Percentiles rank a stretch among this genome's conserved stretches.
phyloP scores from a whole-genome alignment of 2,888 invertebrate genomes.

The Serripes groenlandicus region DNA sequence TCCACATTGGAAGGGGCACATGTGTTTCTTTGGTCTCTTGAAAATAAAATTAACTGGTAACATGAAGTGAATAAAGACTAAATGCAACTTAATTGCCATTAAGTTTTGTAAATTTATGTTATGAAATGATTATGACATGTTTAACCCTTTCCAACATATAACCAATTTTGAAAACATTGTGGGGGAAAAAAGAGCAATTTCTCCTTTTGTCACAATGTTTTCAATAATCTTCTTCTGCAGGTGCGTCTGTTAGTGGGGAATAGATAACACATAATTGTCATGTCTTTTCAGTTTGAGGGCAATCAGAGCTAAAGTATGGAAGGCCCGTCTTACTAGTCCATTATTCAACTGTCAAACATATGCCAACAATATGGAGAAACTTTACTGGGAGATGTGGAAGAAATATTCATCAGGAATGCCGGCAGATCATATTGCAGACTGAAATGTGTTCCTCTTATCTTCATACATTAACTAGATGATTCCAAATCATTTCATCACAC shows the following conservation, averaged over 20 bases:
- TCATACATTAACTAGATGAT: too few species aligned
- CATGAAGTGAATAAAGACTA: too few species aligned
- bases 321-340: slow-evolving; percentile 94
- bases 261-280: background rate
- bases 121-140: too few species aligned
- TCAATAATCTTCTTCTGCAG: background rate
- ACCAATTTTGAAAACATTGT: background rate
- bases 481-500: too few species aligned
- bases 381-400: slow-evolving; percentile 96
- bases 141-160: too few species aligned
- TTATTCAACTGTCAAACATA: slow-evolving; percentile 97
- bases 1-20: too few species aligned
- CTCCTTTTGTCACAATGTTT: background rate
- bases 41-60: too few species aligned
- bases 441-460: too few species aligned
- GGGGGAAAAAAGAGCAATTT: background rate
- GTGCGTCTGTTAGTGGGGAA: background rate
- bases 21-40: too few species aligned
- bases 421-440: slow-evolving; percentile 90
- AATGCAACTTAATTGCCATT: too few species aligned
- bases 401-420: slow-evolving; percentile 90
- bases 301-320: slow-evolving; percentile 97
- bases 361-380: slow-evolving; percentile 94
- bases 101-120: too few species aligned
- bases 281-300: slow-evolving; percentile 92